A percentile compares a stretch with the other conserved stretches of the same genome.
phyloP scores from a whole-genome alignment of 2,797 vertebrate genomes.

The Acipenser transmontanus region DNA sequence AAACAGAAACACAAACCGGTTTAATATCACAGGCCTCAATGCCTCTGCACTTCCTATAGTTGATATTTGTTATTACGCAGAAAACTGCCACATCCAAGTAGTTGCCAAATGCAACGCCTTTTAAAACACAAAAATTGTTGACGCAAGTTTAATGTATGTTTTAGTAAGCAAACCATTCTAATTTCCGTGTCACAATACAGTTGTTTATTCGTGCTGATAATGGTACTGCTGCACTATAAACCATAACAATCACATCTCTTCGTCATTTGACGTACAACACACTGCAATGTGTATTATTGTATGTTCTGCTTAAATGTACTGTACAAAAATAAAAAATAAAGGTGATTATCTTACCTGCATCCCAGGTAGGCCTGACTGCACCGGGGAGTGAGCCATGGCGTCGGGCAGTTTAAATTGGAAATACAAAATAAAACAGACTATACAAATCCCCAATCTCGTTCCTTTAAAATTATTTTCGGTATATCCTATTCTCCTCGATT shows the following conservation, averaged over 20 bases:
- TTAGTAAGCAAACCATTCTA: no score
- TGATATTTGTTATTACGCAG: no score
- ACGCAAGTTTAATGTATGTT: no score
- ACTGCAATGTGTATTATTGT: neutral
- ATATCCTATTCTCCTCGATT: constrained; percentile 2
- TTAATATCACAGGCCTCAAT: neutral
- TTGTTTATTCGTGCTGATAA: neutral
- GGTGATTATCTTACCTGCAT: constrained; percentile 76
- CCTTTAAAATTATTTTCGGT: neutral
- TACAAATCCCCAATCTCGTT: neutral
- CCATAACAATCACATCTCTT: neutral
- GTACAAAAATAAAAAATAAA: constrained; percentile 17
- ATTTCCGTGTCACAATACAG: neutral
- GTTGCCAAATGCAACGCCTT: no score
- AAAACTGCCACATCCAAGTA: no score
- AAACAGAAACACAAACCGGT: neutral
- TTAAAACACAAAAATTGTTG: no score
- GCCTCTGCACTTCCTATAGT: neutral
- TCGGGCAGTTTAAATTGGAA: constrained; percentile 28
- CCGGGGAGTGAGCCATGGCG: constrained; percentile 86
- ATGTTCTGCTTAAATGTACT: constrained; percentile 45
- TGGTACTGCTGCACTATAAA: neutral
- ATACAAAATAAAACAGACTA: constrained; percentile 1
- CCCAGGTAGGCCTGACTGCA: constrained; percentile 82
- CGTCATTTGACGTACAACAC: no score